phyloP scores from a whole-genome alignment of 2,113 vertebrate species.

The Bothrops jararaca region DNA sequence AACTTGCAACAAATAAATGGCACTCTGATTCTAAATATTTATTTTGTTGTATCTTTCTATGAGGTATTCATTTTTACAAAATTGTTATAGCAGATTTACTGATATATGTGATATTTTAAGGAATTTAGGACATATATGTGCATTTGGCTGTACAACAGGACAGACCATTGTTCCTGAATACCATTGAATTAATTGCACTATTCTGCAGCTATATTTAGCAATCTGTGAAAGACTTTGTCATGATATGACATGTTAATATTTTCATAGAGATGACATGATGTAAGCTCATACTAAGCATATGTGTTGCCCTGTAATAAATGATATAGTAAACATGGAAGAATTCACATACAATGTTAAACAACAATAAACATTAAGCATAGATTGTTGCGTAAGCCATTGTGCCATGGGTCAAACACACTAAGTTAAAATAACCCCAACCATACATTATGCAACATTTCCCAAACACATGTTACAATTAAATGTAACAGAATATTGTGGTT shows the following conservation, averaged over 20 bases:
- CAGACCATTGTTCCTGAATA: background rate
- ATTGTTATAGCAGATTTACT: background rate
- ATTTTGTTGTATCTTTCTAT: background rate
- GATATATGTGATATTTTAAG: background rate
- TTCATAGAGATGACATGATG: background rate
- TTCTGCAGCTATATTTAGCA: background rate
- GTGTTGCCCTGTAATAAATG: background rate
- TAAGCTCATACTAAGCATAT: background rate
- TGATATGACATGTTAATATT: background rate
- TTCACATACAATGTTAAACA: background rate
- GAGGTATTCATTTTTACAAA: background rate
- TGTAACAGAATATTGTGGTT: background rate
- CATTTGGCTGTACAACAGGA: background rate
- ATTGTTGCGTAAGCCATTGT: background rate
- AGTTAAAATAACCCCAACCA: background rate
- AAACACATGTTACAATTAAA: background rate
- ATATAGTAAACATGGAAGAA: background rate
- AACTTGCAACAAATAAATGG: background rate
- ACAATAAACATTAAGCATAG: background rate
- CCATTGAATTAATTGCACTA: background rate
- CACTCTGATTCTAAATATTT: background rate
- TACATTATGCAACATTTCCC: background rate
- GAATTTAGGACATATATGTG: background rate
- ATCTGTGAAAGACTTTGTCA: slow-evolving; percentile 2
- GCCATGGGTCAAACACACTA: background rate